phyloP scores from a whole-genome alignment of 1,140 invertebrate genomes.

The Panagrolaimus sp. region DNA sequence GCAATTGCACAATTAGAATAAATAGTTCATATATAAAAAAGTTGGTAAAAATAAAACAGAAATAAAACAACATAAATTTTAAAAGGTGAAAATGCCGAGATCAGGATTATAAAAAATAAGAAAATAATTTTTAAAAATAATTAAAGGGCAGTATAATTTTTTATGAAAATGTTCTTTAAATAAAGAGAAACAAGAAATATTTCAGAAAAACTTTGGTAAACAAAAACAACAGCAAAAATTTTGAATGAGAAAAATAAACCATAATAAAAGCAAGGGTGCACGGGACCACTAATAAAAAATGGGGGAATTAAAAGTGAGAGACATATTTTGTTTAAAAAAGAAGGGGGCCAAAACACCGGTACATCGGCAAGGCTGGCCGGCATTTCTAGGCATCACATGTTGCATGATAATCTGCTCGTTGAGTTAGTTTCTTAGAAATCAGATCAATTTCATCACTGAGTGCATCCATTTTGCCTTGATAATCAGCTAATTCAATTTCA shows the following conservation, averaged over 20 bases:
- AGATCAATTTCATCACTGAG: constrained; percentile 40
- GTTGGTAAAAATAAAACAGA: no score
- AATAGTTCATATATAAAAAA: no score
- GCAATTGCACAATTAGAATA: no score
- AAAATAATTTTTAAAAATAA: no score
- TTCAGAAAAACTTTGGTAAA: no score
- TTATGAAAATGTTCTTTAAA: no score
- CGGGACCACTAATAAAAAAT: neutral
- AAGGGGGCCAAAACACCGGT: neutral
- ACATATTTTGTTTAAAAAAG: neutral
- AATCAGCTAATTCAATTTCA: constrained; percentile 39
- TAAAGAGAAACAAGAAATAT: no score
- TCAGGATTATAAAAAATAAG: no score
- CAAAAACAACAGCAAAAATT: neutral
- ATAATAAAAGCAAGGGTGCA: neutral
- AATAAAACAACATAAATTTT: no score
- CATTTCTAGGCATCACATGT: constrained; percentile 36
- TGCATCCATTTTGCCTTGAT: constrained; percentile 22
- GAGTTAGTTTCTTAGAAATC: constrained; percentile 38
- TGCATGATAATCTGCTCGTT: constrained; percentile 36
- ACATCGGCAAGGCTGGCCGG: neutral
- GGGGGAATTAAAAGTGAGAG: constrained; percentile 5
- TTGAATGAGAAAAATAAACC: constrained; percentile 14
- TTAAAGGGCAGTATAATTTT: no score
- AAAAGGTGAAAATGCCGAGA: no score